A percentile compares a stretch with the other conserved stretches of the same genome.
Evolutionary conservation across 2,888 invertebrate species (phyloP).

Genomic region (Cyrtodaria siliqua): DNA sequence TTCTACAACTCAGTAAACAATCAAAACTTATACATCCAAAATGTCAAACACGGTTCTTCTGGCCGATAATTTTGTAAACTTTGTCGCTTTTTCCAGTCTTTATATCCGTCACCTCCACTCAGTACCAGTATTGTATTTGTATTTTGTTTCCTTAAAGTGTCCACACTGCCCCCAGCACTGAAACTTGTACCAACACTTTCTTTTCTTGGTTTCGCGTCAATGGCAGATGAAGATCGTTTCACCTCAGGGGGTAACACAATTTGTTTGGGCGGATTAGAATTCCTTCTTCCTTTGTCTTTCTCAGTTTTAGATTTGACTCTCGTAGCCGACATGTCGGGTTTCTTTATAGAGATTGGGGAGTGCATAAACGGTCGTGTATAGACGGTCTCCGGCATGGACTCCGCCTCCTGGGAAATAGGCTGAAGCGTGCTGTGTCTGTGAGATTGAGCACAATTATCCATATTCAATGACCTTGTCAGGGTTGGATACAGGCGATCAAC

Average conservation of each 20-base stretch:
- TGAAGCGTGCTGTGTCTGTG: too few species aligned
- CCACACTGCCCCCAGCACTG: conserved; percentile 38
- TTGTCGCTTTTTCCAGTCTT: conserved; percentile 74
- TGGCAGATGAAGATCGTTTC: background rate
- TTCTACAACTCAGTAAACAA: too few species aligned
- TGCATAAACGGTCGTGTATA: conserved; percentile 27
- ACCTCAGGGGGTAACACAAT: background rate
- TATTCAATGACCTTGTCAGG: conserved; percentile 18
- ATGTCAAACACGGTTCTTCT: conserved; percentile 75
- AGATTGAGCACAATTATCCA: too few species aligned
- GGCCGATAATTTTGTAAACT: conserved; percentile 54
- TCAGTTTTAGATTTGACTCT: conserved; percentile 1
- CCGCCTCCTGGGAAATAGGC: too few species aligned
- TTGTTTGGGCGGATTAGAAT: background rate
- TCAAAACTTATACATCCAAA: conserved; percentile 80
- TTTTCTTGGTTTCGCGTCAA: background rate
- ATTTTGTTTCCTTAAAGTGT: conserved; percentile 64
- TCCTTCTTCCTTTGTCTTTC: conserved; percentile 13
- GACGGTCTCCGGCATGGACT: background rate
- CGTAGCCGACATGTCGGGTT: conserved; percentile 21
- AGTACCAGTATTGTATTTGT: conserved; percentile 80
- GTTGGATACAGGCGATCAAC: conserved; percentile 50
- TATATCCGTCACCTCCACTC: conserved; percentile 83
- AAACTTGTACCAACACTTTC: conserved; percentile 45
- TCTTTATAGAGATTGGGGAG: conserved; percentile 10